Base-by-base conservation (phyloP, 2,888 invertebrate genomes). In the Metalampra italica region DNA sequence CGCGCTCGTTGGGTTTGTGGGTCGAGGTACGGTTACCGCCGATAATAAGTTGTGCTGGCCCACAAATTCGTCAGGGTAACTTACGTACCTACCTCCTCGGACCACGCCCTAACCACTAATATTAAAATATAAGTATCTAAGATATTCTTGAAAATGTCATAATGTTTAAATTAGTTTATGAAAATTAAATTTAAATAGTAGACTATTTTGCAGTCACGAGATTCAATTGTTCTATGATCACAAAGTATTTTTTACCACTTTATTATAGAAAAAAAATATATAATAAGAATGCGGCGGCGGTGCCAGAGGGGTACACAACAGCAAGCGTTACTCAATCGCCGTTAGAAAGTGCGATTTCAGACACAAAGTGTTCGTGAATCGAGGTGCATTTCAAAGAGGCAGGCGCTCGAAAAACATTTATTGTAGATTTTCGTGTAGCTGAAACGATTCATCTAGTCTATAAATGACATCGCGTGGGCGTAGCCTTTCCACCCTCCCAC, bases 341-440 rank as follows among this genome's bases (percentile, higher is more conserved):
- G 74, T 78, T 77, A 81, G 81, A 81, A 82, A 81, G 80, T 75
- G 70, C 71, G 75, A 77, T 75, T 76, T 78, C 73, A 77, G 72
- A 67, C 76, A 61, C 68, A 68, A 67, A 73, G 68, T 64, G 72
- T 73, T 69, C 70, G 70, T 22, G 22, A 22, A 22, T 22, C 22
- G 22, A 66, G 64, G 71, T 75, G 78, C 75, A 75, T 75, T 78
- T 73, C 70, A 72, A 74, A 70, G 62, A 69, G n/a, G 63, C 53
- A 59, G 59, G 55, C 56, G 53, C 36, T 41, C 47, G 47, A 43
- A 47, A n/a, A 44, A 46, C 47, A 49, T 52, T 50, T 38, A 34
- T 45, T 37, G 45, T 9, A 29, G 22, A 29, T 29, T 43, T 34
- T 40, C 46, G 62, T 60, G 64, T 57, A 56, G 53, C 57, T 45